phyloP scores from a whole-genome alignment of 2,113 vertebrate species.

The Calidris pugnax region DNA sequence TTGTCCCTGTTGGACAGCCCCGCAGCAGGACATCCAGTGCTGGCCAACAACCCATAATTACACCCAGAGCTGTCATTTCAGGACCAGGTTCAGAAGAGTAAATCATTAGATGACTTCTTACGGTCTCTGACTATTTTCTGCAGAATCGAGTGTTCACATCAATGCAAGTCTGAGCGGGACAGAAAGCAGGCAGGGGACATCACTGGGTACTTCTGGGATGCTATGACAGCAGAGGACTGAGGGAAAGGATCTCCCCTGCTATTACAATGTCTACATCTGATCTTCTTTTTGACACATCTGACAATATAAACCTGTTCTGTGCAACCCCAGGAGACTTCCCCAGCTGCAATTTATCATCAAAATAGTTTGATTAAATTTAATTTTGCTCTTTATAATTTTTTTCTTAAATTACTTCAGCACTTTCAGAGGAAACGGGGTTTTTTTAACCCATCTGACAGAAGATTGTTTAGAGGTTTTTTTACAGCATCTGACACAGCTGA shows the following conservation, averaged over 20 bases:
- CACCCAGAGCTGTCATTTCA: neutral
- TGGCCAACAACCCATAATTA: fast-evolving
- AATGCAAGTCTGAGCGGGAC: neutral
- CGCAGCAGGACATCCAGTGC: neutral
- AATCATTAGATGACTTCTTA: neutral
- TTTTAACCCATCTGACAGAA: constrained; percentile 44
- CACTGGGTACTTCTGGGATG: neutral
- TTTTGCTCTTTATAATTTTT: constrained; percentile 20
- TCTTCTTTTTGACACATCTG: neutral
- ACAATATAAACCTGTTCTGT: constrained; percentile 3
- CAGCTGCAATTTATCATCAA: constrained; percentile 13
- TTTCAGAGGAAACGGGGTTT: neutral
- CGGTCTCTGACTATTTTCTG: neutral
- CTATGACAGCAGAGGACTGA: neutral
- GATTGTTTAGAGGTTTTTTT: constrained; percentile 49
- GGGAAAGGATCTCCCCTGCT: neutral
- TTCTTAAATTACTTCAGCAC: constrained; percentile 8
- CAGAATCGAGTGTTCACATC: neutral
- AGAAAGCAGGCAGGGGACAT: neutral
- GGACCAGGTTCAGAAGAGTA: neutral
- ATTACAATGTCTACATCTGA: neutral
- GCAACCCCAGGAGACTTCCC: neutral
- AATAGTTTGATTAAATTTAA: constrained; percentile 41
- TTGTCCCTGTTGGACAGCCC: fast-evolving
- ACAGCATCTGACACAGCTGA: constrained; percentile 39